These are phyloP conservation scores for Azemiops feae DNA, from an alignment of 2,113 vertebrate genomes.

Conservation along the genomic window DNA sequence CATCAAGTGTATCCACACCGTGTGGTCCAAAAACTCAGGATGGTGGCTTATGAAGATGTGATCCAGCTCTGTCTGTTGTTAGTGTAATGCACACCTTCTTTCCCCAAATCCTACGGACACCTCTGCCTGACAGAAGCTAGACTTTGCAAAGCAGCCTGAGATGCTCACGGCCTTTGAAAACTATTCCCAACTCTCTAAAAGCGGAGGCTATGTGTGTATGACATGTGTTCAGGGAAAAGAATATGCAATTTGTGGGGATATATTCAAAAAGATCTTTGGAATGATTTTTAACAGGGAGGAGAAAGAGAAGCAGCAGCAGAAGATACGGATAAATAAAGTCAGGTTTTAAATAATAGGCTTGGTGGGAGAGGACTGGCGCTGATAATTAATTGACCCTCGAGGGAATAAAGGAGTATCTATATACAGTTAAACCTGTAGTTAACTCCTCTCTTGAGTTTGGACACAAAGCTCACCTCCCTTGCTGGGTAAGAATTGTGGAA, in stretches of 20 bases:
- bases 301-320: neutral
- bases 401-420: neutral
- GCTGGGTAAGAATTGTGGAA: neutral
- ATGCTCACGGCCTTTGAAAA: neutral
- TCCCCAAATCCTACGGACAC: neutral
- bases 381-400: neutral
- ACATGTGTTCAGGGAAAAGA: neutral
- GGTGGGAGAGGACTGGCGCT: neutral
- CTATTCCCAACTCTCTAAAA: neutral
- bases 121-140: neutral
- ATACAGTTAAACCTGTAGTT: neutral
- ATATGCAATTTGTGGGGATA: neutral
- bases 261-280: neutral
- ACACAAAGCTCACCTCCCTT: neutral
- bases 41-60: neutral
- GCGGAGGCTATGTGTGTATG: neutral
- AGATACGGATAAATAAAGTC: neutral
- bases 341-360: neutral
- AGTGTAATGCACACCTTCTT: neutral
- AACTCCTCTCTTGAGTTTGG: neutral
- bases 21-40: neutral
- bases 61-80: neutral
- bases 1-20: neutral
- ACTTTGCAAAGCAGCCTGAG: neutral
- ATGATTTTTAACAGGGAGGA: neutral